Percentiles rank a stretch among this genome's conserved stretches.
These are phyloP conservation scores for Cephalopholis sonnerati DNA, from an alignment of 2,113 vertebrate genomes.

Conservation along the genomic window DNA sequence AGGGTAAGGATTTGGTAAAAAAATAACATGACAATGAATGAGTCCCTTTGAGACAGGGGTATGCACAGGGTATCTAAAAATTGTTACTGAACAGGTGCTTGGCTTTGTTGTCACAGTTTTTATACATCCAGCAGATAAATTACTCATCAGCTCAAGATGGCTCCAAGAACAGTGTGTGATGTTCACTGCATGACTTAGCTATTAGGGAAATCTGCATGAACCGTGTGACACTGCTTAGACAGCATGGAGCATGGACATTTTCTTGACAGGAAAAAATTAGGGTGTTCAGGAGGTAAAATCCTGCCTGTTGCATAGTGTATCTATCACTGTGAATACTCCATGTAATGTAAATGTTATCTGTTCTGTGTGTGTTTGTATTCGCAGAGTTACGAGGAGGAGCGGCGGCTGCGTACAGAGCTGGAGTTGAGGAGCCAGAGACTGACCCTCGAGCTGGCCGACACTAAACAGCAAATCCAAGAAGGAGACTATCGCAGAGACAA, in stretches of 20 bases:
- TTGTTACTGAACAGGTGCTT: constrained; percentile 3
- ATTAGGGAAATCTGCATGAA: background rate
- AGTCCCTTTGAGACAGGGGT: background rate
- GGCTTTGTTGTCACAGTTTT: background rate
- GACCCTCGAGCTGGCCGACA: constrained; percentile 93
- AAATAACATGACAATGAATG: background rate
- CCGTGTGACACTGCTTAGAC: background rate
- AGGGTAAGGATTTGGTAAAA: constrained; percentile 4
- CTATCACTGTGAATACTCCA: background rate
- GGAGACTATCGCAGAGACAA: constrained; percentile 95
- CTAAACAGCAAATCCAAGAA: constrained; percentile 92
- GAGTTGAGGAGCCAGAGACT: constrained; percentile 93
- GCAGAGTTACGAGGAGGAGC: constrained; percentile 93
- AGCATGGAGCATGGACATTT: background rate
- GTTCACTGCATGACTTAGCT: background rate
- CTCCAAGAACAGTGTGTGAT: background rate
- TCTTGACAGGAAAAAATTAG: background rate
- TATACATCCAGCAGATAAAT: background rate
- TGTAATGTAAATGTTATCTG: background rate
- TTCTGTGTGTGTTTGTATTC: constrained; percentile 7
- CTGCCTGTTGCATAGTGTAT: background rate
- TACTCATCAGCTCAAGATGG: background rate
- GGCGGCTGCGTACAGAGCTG: constrained; percentile 89
- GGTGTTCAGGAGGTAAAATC: background rate
- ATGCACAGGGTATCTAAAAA: background rate